Evolutionary conservation across 2,888 invertebrate species (phyloP).

Genomic region (Oithona nana): DNA sequence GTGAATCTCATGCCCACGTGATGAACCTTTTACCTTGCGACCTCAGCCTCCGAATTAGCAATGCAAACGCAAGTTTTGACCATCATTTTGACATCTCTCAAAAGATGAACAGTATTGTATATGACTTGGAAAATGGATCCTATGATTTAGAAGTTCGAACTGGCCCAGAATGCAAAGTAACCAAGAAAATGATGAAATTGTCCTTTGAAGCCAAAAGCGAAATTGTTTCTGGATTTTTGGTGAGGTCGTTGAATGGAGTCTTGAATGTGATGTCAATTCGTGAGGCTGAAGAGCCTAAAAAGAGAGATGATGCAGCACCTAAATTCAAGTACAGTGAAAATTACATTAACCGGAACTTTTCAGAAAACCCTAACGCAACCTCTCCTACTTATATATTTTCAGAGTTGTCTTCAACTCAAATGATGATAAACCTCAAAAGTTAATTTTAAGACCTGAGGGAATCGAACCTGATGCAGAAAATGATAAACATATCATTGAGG

Average conservation of each 20-base stretch:
- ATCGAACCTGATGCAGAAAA: neutral
- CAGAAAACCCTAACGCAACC: too few species aligned
- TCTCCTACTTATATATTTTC: too few species aligned
- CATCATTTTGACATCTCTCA: neutral
- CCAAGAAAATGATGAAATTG: neutral
- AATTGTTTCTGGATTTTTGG: neutral
- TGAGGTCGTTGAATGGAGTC: neutral
- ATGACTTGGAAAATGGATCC: neutral
- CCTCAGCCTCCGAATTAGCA: neutral
- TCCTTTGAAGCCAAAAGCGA: neutral
- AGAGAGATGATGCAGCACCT: neutral
- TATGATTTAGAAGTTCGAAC: neutral
- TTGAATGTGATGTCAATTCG: neutral
- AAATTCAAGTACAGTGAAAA: neutral
- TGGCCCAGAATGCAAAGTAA: neutral
- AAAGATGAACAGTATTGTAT: neutral
- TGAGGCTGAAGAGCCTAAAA: neutral
- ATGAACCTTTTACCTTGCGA: neutral
- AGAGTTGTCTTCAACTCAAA: neutral
- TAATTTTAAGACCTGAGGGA: neutral
- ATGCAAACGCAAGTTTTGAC: neutral
- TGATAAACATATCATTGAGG: neutral
- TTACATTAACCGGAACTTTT: too few species aligned
- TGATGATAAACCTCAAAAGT: neutral
- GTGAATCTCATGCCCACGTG: constrained; percentile 44